phyloP scores from a whole-genome alignment of 2,888 invertebrate genomes.

The Phania funesta region DNA sequence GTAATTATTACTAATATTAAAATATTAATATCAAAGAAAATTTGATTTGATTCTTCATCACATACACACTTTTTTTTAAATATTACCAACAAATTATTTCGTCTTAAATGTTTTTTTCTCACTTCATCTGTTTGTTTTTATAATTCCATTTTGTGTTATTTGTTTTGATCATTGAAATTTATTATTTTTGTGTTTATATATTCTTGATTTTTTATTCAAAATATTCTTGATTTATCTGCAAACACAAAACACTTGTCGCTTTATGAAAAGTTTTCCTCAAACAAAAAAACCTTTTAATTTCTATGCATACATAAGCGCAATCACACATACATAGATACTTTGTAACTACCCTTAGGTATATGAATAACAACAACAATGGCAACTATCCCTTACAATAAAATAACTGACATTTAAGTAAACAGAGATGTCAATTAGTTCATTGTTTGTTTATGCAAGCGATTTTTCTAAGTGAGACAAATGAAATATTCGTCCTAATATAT shows the following conservation, averaged over 20 bases:
- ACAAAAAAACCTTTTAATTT: conserved; percentile 55
- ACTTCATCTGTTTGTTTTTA: conserved; percentile 41
- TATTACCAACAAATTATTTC: too few relatives aligned
- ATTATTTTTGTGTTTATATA: conserved; percentile 48
- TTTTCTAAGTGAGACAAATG: neutral
- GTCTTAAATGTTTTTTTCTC: neutral
- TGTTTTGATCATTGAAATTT: conserved; percentile 66
- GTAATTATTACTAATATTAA: too few relatives aligned
- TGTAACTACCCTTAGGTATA: conserved; percentile 42
- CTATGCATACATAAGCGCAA: conserved; percentile 25
- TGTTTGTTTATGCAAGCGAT: neutral
- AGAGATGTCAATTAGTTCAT: conserved; percentile 10
- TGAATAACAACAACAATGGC: conserved; percentile 7
- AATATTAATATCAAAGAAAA: too few relatives aligned
- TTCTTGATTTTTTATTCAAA: conserved; percentile 57
- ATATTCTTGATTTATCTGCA: conserved; percentile 67
- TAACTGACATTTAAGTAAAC: conserved; percentile 30
- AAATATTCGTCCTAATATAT: too few relatives aligned
- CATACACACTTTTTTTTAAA: too few relatives aligned
- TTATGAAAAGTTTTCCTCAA: conserved; percentile 61
- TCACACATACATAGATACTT: neutral
- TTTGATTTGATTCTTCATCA: too few relatives aligned
- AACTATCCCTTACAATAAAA: conserved; percentile 50
- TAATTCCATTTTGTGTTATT: conserved; percentile 45
- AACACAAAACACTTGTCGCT: conserved; percentile 68